Conservation (phyloP, 2,797 vertebrate species). For the Glossophaga mutica region DNA sequence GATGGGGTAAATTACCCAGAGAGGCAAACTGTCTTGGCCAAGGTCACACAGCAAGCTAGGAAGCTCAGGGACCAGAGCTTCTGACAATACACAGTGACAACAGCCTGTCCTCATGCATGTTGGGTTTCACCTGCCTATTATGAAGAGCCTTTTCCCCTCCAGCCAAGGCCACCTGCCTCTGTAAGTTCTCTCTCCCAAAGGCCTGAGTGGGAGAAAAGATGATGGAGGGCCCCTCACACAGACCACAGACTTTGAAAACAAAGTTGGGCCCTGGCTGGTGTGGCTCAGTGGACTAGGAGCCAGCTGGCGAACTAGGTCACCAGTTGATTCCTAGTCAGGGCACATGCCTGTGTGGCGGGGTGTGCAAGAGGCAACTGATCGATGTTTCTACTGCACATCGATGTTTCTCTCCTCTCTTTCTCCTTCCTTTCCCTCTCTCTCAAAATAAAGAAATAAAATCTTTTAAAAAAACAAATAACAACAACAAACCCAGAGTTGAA, state of each 20-base stretch:
- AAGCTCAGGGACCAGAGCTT: not conserved
- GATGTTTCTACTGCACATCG: no score
- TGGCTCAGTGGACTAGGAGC: not conserved
- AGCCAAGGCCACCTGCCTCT: not conserved
- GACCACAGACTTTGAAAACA: slow-evolving; percentile 4
- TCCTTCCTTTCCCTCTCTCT: not conserved
- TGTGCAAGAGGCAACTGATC: not conserved
- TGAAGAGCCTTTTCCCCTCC: not conserved
- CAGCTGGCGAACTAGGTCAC: not conserved
- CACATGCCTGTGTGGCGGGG: no score
- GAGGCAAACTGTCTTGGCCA: slow-evolving; percentile 12
- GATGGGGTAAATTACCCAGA: not conserved
- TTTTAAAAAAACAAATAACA: no score
- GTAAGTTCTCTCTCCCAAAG: not conserved
- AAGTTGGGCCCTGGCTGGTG: not conserved
- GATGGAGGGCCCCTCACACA: not conserved
- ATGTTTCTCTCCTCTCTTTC: not conserved
- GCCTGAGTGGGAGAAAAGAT: not conserved
- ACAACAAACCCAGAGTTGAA: not conserved
- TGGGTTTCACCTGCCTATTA: not conserved
- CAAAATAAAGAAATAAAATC: not conserved
- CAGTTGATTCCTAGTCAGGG: no score
- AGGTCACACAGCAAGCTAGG: not conserved
- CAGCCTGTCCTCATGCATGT: not conserved
- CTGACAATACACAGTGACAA: not conserved